phyloP scores from a whole-genome alignment of 2,113 vertebrate species.

The Paratilapia polleni region DNA sequence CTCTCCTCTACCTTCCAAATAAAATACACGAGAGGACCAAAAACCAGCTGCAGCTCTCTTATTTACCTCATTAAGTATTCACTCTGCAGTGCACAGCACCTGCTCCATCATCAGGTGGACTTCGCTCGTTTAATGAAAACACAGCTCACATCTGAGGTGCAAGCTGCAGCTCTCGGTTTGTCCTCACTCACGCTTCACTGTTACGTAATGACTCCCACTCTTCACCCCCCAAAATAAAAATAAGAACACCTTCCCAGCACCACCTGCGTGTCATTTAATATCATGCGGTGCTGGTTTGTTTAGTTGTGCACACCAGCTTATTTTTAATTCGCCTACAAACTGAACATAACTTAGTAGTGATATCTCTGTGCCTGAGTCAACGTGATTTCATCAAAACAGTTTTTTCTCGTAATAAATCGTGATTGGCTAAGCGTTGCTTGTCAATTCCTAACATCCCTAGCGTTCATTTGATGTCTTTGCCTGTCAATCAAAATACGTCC shows the following conservation, averaged over 20 bases:
- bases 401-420: not conserved
- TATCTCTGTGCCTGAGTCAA: not conserved
- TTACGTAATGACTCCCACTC: conserved; percentile 28
- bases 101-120: not conserved
- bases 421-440: conserved; percentile 2
- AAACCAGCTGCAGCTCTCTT: not conserved
- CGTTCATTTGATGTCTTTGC: not conserved
- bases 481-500: conserved; percentile 44
- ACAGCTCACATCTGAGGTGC: not conserved
- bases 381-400: not conserved
- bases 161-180: not conserved
- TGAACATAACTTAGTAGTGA: accelerated
- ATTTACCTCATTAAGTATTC: not conserved
- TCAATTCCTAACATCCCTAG: not conserved
- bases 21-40: not conserved
- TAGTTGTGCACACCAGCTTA: not conserved
- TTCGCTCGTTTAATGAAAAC: too few relatives aligned
- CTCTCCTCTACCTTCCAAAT: not conserved
- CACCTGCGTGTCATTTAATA: not conserved
- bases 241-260: accelerated
- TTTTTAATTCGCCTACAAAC: not conserved
- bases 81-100: not conserved
- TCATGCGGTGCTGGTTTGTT: not conserved
- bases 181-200: not conserved
- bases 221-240: not conserved